These are phyloP conservation scores for Shargacucullia verbasci DNA, from an alignment of 2,888 invertebrate species.

Conservation along the genomic window DNA sequence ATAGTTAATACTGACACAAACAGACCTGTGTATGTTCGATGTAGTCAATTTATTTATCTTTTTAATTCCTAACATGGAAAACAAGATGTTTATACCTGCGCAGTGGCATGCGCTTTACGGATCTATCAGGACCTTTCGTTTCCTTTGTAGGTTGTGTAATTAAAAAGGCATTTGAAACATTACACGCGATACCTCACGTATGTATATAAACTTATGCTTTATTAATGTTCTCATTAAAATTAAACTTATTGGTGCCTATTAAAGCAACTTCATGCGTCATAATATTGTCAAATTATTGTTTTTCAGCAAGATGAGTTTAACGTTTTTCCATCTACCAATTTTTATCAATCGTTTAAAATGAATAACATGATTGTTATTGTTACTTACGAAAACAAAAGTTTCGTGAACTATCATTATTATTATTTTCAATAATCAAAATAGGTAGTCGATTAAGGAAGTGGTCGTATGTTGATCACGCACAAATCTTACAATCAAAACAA, in stretches of 20 bases:
- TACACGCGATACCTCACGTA: conserved; percentile 44
- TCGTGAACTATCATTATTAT: conserved; percentile 17
- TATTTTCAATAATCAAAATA: conserved; percentile 22
- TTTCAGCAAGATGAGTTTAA: conserved; percentile 16
- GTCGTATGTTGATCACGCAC: conserved; percentile 38
- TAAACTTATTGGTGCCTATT: background rate
- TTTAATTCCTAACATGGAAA: conserved; percentile 18
- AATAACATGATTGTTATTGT: conserved; percentile 16
- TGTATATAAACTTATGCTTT: conserved; percentile 38
- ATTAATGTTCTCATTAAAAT: conserved; percentile 8
- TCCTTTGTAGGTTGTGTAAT: conserved; percentile 44
- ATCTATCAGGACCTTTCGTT: conserved; percentile 32
- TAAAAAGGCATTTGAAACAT: conserved; percentile 30
- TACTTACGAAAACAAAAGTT: conserved; percentile 10
- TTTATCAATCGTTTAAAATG: background rate
- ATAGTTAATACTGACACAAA: conserved; percentile 11
- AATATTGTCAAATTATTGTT: conserved; percentile 15
- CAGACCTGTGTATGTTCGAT: conserved; percentile 24
- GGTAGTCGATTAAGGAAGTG: conserved; percentile 45
- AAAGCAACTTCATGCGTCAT: conserved; percentile 11
- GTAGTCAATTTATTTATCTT: conserved; percentile 26
- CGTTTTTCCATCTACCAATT: too few species aligned
- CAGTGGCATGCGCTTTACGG: conserved; percentile 32
- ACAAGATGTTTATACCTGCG: conserved; percentile 34
- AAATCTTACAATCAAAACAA: conserved; percentile 55